Conservation (phyloP, 2,888 invertebrate species). For the Aphidius colemani region DNA sequence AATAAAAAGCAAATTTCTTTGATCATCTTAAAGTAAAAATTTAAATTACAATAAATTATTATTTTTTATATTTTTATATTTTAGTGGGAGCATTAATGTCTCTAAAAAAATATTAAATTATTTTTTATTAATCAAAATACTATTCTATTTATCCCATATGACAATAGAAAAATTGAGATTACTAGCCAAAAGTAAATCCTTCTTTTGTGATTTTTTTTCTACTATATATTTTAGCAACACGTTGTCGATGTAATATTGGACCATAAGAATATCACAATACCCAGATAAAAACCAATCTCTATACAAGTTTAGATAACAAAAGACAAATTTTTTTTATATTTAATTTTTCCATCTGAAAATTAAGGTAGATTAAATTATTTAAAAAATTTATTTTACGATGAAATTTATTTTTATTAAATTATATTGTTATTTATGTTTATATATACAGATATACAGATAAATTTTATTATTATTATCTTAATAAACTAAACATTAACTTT, state of each 20-base stretch:
- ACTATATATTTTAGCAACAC: conserved; percentile 43
- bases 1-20: no score
- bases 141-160: conserved; percentile 45
- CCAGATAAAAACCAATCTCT: conserved; percentile 35
- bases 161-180: conserved; percentile 57
- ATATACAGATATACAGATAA: conserved; percentile 23
- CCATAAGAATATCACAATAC: conserved; percentile 51
- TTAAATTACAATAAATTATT: no score
- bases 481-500: conserved; percentile 10
- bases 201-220: conserved; percentile 46
- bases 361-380: no score
- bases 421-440: conserved; percentile 8
- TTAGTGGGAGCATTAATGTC: no score
- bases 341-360: no score
- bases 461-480: background rate
- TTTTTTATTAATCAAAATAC: conserved; percentile 11
- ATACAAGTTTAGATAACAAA: conserved; percentile 9
- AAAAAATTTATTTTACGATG: no score
- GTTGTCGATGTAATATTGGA: conserved; percentile 45
- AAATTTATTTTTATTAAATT: no score
- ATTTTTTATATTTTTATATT: no score
- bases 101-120: background rate
- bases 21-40: no score
- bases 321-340: conserved; percentile 1
- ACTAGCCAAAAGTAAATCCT: conserved; percentile 50